These are phyloP conservation scores for Bubalus kerabau DNA, from an alignment of 2,113 vertebrate genomes.

Conservation along the genomic window DNA sequence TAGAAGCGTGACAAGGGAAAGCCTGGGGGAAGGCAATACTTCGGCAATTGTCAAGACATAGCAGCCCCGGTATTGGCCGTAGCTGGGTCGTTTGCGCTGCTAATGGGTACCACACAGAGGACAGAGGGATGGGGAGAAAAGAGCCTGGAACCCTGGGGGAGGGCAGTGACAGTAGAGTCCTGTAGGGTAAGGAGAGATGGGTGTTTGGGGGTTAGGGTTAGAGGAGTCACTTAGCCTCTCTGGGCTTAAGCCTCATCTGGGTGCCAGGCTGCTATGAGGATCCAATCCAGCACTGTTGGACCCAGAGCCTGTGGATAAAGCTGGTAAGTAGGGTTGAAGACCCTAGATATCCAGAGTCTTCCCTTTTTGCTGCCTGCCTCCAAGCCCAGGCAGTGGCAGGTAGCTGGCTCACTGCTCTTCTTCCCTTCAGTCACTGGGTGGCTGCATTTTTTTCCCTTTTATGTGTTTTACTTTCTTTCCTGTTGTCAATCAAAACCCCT, in stretches of 20 bases:
- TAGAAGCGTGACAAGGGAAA: not conserved
- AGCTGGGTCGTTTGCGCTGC: not conserved
- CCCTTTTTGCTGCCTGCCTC: not conserved
- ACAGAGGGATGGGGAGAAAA: not conserved
- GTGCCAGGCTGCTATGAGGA: not conserved
- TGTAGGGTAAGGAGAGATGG: not conserved
- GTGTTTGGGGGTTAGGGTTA: not conserved
- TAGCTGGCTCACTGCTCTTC: not conserved
- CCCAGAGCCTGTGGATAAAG: not conserved
- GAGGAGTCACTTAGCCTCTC: not conserved
- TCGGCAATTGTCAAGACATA: not conserved
- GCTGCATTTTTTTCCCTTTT: not conserved
- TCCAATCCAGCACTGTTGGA: not conserved
- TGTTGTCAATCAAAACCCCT: constrained; percentile 31
- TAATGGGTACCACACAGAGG: not conserved
- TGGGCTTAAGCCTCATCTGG: not conserved
- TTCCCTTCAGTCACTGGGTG: not conserved
- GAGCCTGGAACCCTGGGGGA: not conserved
- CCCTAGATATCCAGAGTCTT: not conserved
- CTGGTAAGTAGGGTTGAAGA: not conserved
- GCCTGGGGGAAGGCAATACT: not conserved
- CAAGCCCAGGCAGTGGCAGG: not conserved
- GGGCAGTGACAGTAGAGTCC: not conserved
- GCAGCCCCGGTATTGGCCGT: not conserved
- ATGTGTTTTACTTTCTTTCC: constrained; percentile 50